Conservation (phyloP, 2,888 invertebrate genomes). For the Polia nebulosa region DNA sequence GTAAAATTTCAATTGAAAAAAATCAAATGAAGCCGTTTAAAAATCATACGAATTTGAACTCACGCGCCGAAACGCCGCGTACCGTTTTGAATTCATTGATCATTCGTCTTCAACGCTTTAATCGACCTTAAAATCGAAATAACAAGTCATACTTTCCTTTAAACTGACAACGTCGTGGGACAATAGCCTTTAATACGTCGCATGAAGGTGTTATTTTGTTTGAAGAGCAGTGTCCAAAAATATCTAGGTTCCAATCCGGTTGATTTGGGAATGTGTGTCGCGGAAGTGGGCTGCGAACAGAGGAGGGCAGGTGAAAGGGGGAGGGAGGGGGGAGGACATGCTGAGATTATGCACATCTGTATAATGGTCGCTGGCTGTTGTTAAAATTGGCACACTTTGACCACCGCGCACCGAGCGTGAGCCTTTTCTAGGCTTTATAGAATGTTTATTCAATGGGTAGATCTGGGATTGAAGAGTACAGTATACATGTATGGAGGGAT, state of each 20-base stretch:
- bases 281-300: slow-evolving; percentile 79
- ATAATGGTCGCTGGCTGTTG: slow-evolving; percentile 64
- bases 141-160: slow-evolving; percentile 70
- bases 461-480: slow-evolving; percentile 21
- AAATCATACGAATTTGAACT: slow-evolving; percentile 80
- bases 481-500: neutral
- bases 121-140: slow-evolving; percentile 73
- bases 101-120: slow-evolving; percentile 68
- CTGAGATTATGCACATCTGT: slow-evolving; percentile 78
- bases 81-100: slow-evolving; percentile 85
- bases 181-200: slow-evolving; percentile 59
- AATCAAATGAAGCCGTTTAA: slow-evolving; percentile 70
- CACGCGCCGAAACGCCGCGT: slow-evolving; percentile 78
- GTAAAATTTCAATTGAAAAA: slow-evolving; percentile 41
- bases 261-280: slow-evolving; percentile 87
- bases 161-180: slow-evolving; percentile 38
- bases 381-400: slow-evolving; percentile 69
- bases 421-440: slow-evolving; percentile 41
- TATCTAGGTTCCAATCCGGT: slow-evolving; percentile 86
- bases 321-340: slow-evolving; percentile 26
- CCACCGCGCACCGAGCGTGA: slow-evolving; percentile 36
- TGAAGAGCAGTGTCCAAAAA: slow-evolving; percentile 74
- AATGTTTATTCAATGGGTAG: slow-evolving; percentile 40
- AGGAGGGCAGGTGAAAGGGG: slow-evolving; percentile 71
- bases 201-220: slow-evolving; percentile 68